phyloP scores from a whole-genome alignment of 2,113 vertebrate genomes.

The Bothrops jararaca region DNA sequence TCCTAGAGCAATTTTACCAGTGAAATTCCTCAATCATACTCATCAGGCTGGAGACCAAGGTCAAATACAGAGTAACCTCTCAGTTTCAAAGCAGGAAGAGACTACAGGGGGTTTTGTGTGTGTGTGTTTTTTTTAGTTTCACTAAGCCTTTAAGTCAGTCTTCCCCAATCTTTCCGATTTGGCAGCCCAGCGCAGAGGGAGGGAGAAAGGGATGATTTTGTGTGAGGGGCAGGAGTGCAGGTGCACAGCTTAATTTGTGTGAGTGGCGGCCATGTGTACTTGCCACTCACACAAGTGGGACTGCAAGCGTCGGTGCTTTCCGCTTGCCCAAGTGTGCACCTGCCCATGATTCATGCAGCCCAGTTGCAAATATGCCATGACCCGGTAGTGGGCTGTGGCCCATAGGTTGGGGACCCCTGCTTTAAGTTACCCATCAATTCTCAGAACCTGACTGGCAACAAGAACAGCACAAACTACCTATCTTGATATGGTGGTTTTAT shows the following conservation, averaged over 20 bases:
- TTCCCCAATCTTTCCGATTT: not conserved
- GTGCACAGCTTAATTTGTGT: not conserved
- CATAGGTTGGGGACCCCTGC: not conserved
- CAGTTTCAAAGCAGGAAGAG: not conserved
- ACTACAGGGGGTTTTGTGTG: not conserved
- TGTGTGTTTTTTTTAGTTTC: not conserved
- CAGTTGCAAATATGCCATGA: not conserved
- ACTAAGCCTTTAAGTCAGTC: not conserved
- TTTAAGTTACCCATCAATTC: not conserved
- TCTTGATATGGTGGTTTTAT: not conserved
- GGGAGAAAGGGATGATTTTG: not conserved
- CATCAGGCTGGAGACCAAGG: not conserved
- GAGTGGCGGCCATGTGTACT: too few species aligned
- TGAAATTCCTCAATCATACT: not conserved
- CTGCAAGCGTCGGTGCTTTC: rapidly evolving
- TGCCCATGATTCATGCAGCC: not conserved
- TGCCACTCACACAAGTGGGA: too few species aligned
- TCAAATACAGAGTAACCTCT: not conserved
- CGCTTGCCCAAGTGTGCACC: not conserved
- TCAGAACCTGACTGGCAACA: not conserved
- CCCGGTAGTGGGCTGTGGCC: not conserved
- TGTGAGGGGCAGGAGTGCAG: not conserved
- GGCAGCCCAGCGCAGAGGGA: rapidly evolving
- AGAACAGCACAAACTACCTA: not conserved
- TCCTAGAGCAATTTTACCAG: not conserved